These are phyloP conservation scores for Nestor notabilis DNA, from an alignment of 2,113 vertebrate species.

Conservation along the genomic window DNA sequence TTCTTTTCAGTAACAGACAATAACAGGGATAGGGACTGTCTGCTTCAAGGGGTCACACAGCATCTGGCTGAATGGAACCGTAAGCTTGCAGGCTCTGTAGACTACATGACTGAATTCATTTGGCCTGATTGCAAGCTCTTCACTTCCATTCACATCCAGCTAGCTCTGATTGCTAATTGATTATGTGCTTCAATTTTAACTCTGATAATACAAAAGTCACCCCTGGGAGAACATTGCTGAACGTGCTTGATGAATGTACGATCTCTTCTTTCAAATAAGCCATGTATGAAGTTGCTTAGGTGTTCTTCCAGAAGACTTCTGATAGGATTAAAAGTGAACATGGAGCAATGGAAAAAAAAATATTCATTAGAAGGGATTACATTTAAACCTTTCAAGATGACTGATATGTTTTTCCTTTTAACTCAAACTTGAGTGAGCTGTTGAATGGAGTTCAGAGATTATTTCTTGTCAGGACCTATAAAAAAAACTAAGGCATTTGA, in stretches of 20 bases:
- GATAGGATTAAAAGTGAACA: slow-evolving; percentile 5
- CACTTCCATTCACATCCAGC: not conserved
- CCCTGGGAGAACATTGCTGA: not conserved
- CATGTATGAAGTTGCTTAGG: not conserved
- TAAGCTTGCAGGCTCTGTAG: not conserved
- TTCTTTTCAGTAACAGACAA: not conserved
- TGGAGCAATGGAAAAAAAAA: slow-evolving; percentile 1
- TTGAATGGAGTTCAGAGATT: slow-evolving; percentile 31
- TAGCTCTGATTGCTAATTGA: not conserved
- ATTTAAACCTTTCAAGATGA: slow-evolving; percentile 14
- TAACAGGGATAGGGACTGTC: not conserved
- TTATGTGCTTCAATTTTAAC: not conserved
- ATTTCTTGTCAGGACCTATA: slow-evolving; percentile 32
- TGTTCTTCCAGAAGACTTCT: slow-evolving; percentile 7
- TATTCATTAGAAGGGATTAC: slow-evolving; percentile 26
- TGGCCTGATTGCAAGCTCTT: not conserved
- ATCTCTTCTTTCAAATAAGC: not conserved
- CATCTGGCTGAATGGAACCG: not conserved
- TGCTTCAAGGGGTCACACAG: not conserved
- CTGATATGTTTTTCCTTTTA: slow-evolving; percentile 1
- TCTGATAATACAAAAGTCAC: not conserved
- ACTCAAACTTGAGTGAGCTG: not conserved
- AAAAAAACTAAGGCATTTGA: not conserved
- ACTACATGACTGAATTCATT: not conserved
- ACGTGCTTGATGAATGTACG: not conserved